Conservation (phyloP, 2,113 vertebrate genomes). For the Neotragus moschatus region DNA sequence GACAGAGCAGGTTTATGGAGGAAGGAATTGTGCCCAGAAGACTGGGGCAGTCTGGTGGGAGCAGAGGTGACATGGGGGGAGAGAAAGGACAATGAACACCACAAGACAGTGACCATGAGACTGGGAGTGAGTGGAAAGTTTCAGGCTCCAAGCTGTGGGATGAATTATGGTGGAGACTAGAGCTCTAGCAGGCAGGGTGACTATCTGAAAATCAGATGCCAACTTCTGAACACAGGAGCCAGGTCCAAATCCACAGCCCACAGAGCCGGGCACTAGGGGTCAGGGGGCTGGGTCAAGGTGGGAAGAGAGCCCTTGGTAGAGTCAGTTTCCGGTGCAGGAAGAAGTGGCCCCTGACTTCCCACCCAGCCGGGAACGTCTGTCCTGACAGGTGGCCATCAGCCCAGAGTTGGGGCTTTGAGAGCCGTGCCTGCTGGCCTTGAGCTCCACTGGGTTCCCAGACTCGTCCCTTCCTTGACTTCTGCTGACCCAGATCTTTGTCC, state of each 20-base stretch:
- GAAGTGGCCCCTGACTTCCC: not conserved
- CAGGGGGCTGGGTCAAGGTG: fast-evolving
- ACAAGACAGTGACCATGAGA: fast-evolving
- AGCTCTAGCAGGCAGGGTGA: not conserved
- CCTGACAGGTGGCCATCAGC: not conserved
- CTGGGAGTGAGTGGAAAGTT: not conserved
- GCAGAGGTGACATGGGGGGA: not conserved
- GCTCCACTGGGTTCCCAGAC: not conserved
- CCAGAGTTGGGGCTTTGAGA: fast-evolving
- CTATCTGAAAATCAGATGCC: not conserved
- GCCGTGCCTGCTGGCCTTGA: not conserved
- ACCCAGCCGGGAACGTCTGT: not conserved
- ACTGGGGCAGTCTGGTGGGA: not conserved
- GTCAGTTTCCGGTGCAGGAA: not conserved
- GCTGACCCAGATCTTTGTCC: not conserved
- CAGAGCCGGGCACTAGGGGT: not conserved
- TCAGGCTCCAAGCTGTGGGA: not conserved
- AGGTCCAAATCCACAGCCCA: not conserved
- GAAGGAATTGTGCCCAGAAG: not conserved
- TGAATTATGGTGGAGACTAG: not conserved
- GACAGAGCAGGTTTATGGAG: no score
- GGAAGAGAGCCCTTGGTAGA: not conserved
- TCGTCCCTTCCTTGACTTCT: not conserved
- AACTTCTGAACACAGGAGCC: not conserved
- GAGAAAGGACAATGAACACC: not conserved